Percentiles rank a stretch among this genome's conserved stretches.
These are phyloP conservation scores for Saxidomus purpurata DNA, from an alignment of 1,140 invertebrate genomes.

Conservation along the genomic window DNA sequence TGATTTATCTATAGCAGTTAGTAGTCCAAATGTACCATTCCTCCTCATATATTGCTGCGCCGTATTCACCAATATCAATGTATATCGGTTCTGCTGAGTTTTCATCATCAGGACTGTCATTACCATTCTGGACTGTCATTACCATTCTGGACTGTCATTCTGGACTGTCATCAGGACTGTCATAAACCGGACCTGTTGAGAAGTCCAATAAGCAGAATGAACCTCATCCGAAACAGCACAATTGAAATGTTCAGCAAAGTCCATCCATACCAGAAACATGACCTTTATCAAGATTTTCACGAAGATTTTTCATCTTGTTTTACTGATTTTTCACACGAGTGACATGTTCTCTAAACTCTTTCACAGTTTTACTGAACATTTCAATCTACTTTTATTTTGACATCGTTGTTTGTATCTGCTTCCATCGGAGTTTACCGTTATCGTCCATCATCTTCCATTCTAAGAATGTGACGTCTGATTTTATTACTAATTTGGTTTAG, in stretches of 20 bases:
- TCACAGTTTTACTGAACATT: conserved; percentile 17
- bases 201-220: conserved; percentile 65
- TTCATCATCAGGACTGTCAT: not conserved
- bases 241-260: conserved; percentile 72
- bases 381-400: conserved; percentile 30
- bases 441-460: conserved; percentile 44
- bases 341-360: conserved; percentile 63
- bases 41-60: not conserved
- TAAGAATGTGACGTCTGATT: conserved; percentile 4
- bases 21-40: no score
- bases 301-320: not conserved
- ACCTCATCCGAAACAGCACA: conserved; percentile 67
- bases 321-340: conserved; percentile 34
- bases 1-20: no score
- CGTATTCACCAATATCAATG: not conserved
- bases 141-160: not conserved
- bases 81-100: not conserved
- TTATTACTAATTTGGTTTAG: not conserved
- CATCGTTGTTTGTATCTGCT: conserved; percentile 43
- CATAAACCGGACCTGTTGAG: conserved; percentile 44
- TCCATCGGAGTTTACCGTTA: conserved; percentile 4
- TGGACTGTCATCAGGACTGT: no score
- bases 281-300: conserved; percentile 10
- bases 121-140: not conserved
- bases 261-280: conserved; percentile 38